Base-by-base conservation (phyloP, 1,140 invertebrate species). In the Drosophila guanche region DNA sequence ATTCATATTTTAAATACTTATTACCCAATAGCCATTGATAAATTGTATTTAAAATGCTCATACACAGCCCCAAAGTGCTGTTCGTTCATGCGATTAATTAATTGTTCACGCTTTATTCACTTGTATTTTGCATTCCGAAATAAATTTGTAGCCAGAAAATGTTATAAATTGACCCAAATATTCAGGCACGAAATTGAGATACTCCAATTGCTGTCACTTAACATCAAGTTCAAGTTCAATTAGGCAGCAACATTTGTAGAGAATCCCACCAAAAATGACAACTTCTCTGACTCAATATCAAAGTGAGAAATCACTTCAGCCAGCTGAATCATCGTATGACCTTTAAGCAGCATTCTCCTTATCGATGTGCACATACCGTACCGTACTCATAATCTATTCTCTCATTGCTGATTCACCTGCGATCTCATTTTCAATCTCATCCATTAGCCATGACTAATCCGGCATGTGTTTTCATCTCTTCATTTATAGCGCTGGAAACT, bases 121-220 rank as follows among this genome's bases (percentile, higher is more conserved):
- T 56, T 68, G 37, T 43, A 5, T 6, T 37, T 25, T 33, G 66
- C 63, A 68, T 68, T 68, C 66, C 50, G 42, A 3, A 4, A 37
- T 14, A 10, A 68, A 56, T 37, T 33, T 68, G 20, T 1, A 33
- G 20, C 33, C 4, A 37, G 1, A 37, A 37, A 37, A 4, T 27
- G 3, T 37, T 37, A 25, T 4, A n/a, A 66, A 48, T 67, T 71
- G 62, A 73, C 40, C 74, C 48, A 71, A 76, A 76, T 76, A 65
- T 53, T 61, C 47, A 40, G 25, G 7, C 37, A 10, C 16, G 22
- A 37, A 74, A 86, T 86, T 56, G 78, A 86, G 78, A 81, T 71
- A 86, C 81, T 65, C 61, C 75, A 86, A 86, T 88, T 88, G 53
- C 29, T 75, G 69, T 88, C 83, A 75, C 69, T 88, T 81, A 68